Base-by-base conservation (phyloP, 2,888 invertebrate species). In the Drosophila mimica region DNA sequence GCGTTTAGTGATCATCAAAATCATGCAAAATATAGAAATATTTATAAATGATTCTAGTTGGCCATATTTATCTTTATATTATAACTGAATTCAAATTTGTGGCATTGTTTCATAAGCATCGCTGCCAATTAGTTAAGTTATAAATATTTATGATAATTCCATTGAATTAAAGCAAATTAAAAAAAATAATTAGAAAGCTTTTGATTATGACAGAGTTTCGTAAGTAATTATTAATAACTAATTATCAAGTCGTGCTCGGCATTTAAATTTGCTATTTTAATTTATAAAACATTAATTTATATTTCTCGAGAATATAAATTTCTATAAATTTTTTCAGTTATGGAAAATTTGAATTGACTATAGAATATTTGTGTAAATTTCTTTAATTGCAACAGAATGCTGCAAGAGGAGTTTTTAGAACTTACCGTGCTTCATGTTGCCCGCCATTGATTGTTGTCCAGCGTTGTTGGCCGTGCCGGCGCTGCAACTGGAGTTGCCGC, bases 371-470 rank as follows among this genome's bases (percentile, higher is more conserved):
- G 4, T 46, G 25, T 15, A 15, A 0, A 25, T 46, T 25, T 8
- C 15, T 7, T 15, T 2, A 1, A 25, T 25, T 46, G 25, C 46
- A 8, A 15, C 13, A 25, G 46, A 8, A 8, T 46, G 25, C 0
- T 46, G 20, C 13, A 17, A 9, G 9, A 28, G 28, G 17, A 17
- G 20, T 8, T 8, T n/a, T 54, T 1, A 25, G 46, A 11, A 51
- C 89, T 83, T 81, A 93, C 93, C 93, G 92, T 93, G 93, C 90
- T 93, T 93, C 93, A 93, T 93, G 91, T 93, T 93, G 82, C 93
- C 93, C 92, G 93, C 93, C 93, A 93, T 93, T 92, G 93, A 91
- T 93, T 93, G 93, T 91, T 91, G 89, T 88, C 91, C 92, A 83
- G 89, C 86, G 85, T 91, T 91, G 85, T 92, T 91, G 81, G 90